Conservation (phyloP, 1,140 invertebrate genomes). For the Diabrotica undecimpunctata region DNA sequence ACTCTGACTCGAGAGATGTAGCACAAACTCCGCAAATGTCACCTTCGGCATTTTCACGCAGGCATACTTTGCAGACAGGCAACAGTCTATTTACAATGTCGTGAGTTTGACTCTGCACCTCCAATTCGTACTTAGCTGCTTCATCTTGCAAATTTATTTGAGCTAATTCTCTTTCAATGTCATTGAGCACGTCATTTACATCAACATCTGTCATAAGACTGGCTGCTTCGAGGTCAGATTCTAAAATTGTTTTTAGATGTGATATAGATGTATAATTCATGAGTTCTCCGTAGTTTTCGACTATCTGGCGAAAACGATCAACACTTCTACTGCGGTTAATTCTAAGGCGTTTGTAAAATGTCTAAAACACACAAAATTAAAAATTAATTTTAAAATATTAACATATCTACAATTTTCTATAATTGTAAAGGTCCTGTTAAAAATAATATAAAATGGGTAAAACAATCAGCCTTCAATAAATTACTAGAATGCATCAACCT, state of each 20-base stretch:
- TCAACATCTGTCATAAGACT: slow-evolving; percentile 8
- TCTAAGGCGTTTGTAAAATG: slow-evolving; percentile 15
- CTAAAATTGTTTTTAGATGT: slow-evolving; percentile 7
- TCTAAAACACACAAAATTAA: slow-evolving; percentile 1
- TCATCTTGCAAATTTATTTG: slow-evolving; percentile 10
- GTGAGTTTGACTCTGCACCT: slow-evolving; percentile 5
- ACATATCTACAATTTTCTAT: too few relatives aligned
- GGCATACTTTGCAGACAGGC: slow-evolving; percentile 1
- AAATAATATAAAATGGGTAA: too few relatives aligned
- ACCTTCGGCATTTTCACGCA: background rate
- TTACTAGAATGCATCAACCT: too few relatives aligned
- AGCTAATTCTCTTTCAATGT: slow-evolving; percentile 15
- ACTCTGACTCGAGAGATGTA: background rate
- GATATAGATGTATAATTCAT: slow-evolving; percentile 11
- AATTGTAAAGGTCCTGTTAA: too few relatives aligned
- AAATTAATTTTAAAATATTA: background rate
- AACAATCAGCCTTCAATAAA: too few relatives aligned
- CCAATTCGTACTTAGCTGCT: slow-evolving; percentile 2
- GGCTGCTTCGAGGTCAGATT: slow-evolving; percentile 3
- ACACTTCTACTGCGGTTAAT: slow-evolving; percentile 14
- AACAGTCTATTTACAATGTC: slow-evolving; percentile 14
- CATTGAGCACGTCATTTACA: slow-evolving; percentile 13
- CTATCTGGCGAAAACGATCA: slow-evolving; percentile 12
- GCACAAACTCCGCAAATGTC: slow-evolving; percentile 6
- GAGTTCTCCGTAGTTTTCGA: slow-evolving; percentile 17